phyloP scores from a whole-genome alignment of 2,888 invertebrate genomes.

The Melanophora roralis region DNA sequence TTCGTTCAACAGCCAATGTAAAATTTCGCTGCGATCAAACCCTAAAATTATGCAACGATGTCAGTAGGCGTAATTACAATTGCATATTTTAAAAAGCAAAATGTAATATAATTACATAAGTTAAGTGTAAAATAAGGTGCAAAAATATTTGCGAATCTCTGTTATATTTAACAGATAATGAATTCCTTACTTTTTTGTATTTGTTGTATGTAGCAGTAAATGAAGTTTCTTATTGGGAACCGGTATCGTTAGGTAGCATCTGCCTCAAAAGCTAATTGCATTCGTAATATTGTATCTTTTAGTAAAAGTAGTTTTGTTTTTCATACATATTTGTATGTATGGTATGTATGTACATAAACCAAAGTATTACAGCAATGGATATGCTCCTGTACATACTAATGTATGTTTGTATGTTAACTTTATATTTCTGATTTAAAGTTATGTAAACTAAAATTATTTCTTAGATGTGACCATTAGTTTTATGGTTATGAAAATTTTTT shows the following conservation, averaged over 20 bases:
- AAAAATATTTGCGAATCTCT: constrained; percentile 17
- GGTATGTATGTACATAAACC: too few species aligned
- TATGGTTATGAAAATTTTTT: constrained; percentile 7
- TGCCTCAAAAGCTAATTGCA: constrained; percentile 50
- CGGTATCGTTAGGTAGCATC: constrained; percentile 56
- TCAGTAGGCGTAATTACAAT: too few species aligned
- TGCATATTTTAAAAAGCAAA: too few species aligned
- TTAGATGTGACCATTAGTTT: constrained; percentile 16
- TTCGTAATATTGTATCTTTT: constrained; percentile 40
- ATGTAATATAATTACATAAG: too few species aligned
- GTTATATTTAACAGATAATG: background rate
- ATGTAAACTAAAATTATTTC: constrained; percentile 24
- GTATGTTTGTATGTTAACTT: constrained; percentile 6
- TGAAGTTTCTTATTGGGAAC: constrained; percentile 40
- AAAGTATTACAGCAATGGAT: background rate
- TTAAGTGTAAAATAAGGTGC: too few species aligned
- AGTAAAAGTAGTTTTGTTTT: constrained; percentile 57
- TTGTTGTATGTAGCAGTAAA: background rate
- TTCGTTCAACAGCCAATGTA: too few species aligned
- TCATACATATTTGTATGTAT: background rate
- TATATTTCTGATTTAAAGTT: background rate
- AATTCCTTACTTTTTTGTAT: constrained; percentile 1
- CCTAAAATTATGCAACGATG: too few species aligned
- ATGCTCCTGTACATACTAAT: background rate
- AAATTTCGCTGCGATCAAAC: too few species aligned